Evolutionary conservation across 1,140 invertebrate genomes (phyloP).

Genomic region (Bombus confusus): DNA sequence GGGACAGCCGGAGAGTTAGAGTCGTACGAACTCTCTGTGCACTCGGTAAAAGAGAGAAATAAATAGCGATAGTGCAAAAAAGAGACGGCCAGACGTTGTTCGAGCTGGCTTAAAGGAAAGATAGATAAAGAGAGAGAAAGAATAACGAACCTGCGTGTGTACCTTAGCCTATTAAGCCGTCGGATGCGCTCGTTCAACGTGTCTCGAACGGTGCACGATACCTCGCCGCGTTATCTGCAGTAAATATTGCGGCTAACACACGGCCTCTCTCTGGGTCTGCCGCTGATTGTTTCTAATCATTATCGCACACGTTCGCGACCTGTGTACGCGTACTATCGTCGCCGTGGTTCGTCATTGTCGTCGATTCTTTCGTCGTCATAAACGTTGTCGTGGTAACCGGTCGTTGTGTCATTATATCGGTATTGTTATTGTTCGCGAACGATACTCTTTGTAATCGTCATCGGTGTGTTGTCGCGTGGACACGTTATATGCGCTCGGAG

Average conservation of each 20-base stretch:
- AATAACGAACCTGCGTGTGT: slow-evolving; percentile 44
- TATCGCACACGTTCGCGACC: slow-evolving; percentile 49
- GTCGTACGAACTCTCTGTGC: slow-evolving; percentile 27
- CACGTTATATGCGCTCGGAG: too few species aligned
- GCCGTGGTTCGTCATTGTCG: slow-evolving; percentile 25
- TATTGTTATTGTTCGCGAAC: not conserved
- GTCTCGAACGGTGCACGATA: slow-evolving; percentile 50
- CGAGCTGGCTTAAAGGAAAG: not conserved
- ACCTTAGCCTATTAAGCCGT: slow-evolving; percentile 59
- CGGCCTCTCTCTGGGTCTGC: slow-evolving; percentile 12
- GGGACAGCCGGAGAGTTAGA: not conserved
- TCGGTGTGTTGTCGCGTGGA: not conserved
- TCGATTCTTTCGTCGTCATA: slow-evolving; percentile 11
- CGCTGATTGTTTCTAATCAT: slow-evolving; percentile 55
- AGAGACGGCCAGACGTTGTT: not conserved
- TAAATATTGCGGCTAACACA: slow-evolving; percentile 49
- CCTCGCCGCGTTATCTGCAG: slow-evolving; percentile 50
- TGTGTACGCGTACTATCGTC: slow-evolving; percentile 35
- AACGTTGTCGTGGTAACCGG: not conserved
- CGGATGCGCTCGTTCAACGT: slow-evolving; percentile 48
- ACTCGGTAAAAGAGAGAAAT: slow-evolving; percentile 15
- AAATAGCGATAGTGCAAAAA: slow-evolving; percentile 19
- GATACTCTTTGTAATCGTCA: not conserved
- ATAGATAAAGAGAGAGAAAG: not conserved
- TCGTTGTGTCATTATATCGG: not conserved